Conservation (phyloP, 2,113 vertebrate genomes). For the Strigops habroptila region DNA sequence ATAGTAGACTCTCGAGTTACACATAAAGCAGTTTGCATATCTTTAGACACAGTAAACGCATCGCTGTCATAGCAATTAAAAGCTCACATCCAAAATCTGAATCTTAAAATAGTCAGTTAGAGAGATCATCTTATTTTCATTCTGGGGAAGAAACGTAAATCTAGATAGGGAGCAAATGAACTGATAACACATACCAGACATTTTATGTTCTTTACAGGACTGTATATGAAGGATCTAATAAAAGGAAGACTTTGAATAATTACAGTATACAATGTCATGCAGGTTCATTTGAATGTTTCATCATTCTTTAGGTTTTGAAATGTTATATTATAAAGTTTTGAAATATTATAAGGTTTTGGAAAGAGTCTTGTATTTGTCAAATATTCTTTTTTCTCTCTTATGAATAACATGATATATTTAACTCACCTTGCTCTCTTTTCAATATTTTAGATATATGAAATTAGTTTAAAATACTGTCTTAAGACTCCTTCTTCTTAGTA, state of each 20-base stretch:
- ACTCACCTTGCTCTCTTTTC: neutral
- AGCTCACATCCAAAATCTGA: neutral
- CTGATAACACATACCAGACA: neutral
- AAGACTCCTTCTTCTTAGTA: neutral
- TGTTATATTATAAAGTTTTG: neutral
- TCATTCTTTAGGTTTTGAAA: neutral
- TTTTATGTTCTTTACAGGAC: neutral
- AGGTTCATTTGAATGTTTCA: neutral
- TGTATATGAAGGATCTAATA: neutral
- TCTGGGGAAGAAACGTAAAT: neutral
- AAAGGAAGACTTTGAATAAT: neutral
- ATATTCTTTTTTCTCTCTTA: neutral
- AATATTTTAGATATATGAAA: neutral
- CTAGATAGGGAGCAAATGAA: neutral
- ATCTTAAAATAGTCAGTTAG: neutral
- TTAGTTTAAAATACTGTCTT: neutral
- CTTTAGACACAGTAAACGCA: constrained; percentile 34
- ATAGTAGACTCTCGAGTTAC: neutral
- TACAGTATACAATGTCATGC: neutral
- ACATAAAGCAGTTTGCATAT: neutral
- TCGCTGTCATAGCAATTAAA: constrained; percentile 42
- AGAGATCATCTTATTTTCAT: neutral
- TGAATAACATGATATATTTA: neutral
- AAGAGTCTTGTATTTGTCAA: neutral
- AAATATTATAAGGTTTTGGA: neutral